Percentiles rank a stretch among this genome's conserved stretches.
Evolutionary conservation across 2,113 vertebrate genomes (phyloP).

Genomic region (Myotis davidii): DNA sequence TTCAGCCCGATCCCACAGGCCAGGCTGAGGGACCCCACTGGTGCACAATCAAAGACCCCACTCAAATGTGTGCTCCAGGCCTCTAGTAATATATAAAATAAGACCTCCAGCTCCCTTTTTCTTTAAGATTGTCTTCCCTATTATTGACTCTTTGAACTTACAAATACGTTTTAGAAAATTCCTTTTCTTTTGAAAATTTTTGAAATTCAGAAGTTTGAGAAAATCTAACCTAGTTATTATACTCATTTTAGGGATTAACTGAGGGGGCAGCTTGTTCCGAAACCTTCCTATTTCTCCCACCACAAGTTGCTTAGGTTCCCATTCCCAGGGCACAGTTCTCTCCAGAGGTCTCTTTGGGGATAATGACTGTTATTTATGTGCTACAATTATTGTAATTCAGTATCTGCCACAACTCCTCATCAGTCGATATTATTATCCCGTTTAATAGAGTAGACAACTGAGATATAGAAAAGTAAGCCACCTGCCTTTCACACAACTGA

Average conservation of each 20-base stretch:
- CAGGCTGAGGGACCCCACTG: too few relatives aligned
- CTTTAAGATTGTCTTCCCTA: background rate
- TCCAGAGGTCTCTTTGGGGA: background rate
- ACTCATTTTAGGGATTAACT: background rate
- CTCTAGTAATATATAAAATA: background rate
- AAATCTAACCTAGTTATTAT: background rate
- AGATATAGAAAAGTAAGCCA: background rate
- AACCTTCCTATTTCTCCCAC: background rate
- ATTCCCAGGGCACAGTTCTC: background rate
- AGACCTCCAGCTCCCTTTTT: background rate
- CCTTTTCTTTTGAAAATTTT: background rate
- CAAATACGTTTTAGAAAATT: background rate
- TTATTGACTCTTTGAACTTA: background rate
- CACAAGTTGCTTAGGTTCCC: background rate
- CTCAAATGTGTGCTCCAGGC: too few relatives aligned
- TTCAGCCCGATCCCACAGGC: too few relatives aligned
- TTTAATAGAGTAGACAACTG: background rate
- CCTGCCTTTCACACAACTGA: background rate
- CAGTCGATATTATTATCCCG: background rate
- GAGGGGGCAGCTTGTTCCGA: background rate
- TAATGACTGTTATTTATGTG: background rate
- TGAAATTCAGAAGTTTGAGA: slow-evolving; percentile 14
- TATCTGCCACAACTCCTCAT: background rate
- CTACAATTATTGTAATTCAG: background rate
- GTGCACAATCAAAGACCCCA: too few relatives aligned